These are phyloP conservation scores for Conus ventricosus DNA, from an alignment of 1,140 invertebrate species.

Conservation along the genomic window DNA sequence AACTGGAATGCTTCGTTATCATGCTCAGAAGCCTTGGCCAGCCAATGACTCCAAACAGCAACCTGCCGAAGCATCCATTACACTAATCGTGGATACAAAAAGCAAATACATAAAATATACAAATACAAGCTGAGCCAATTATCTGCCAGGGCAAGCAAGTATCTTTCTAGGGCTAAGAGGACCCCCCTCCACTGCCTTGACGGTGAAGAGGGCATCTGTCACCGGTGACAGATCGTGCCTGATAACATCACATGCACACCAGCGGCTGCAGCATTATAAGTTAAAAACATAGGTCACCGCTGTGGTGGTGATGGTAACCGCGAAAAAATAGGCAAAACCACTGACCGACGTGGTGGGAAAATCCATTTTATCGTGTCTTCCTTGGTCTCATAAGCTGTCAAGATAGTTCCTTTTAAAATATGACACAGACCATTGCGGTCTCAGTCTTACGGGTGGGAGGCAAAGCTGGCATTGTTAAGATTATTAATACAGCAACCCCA, in stretches of 20 bases:
- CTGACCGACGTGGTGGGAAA: conserved; percentile 36
- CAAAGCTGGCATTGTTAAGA: conserved; percentile 11
- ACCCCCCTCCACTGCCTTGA: neutral
- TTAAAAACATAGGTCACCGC: conserved; percentile 21
- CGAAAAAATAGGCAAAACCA: conserved; percentile 23
- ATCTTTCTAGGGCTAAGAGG: neutral
- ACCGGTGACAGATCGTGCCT: conserved; percentile 32
- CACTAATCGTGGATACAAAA: conserved; percentile 11
- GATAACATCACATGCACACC: neutral
- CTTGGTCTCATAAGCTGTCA: conserved; percentile 25
- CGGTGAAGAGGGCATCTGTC: neutral
- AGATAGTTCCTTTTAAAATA: conserved; percentile 15
- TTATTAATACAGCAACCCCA: neutral
- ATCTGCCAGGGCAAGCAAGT: neutral
- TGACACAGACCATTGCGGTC: neutral
- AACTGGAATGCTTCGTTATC: conserved; percentile 12
- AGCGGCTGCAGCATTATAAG: conserved; percentile 34
- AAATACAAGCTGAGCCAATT: conserved; percentile 31
- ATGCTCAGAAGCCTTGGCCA: neutral
- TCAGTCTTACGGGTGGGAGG: conserved; percentile 19
- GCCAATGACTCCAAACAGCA: neutral
- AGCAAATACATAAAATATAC: conserved; percentile 16
- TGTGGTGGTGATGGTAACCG: conserved; percentile 26
- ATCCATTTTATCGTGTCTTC: conserved; percentile 29
- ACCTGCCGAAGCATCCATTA: conserved; percentile 9